phyloP scores from a whole-genome alignment of 2,113 vertebrate genomes.

The Gorsachius goisagi region DNA sequence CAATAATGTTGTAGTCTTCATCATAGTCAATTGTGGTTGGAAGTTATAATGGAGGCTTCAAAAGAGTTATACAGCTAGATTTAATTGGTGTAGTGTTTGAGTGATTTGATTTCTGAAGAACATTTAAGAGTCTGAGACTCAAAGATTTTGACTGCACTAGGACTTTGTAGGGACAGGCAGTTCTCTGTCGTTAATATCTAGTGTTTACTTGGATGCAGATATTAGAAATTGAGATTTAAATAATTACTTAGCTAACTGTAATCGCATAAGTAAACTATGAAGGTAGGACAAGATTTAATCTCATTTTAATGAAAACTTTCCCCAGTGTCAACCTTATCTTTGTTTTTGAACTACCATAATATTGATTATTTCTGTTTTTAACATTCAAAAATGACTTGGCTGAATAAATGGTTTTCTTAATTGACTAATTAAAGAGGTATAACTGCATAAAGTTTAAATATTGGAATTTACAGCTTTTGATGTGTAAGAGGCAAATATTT shows the following conservation, averaged over 20 bases:
- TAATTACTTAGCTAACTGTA: neutral
- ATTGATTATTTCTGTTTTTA: neutral
- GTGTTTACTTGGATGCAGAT: neutral
- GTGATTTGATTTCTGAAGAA: neutral
- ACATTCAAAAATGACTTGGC: neutral
- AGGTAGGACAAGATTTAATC: neutral
- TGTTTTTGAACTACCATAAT: neutral
- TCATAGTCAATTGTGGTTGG: neutral
- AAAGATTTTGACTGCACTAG: neutral
- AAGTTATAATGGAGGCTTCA: neutral
- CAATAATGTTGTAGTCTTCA: neutral
- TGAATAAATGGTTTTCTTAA: neutral
- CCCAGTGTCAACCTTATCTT: neutral
- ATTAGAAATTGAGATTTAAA: neutral
- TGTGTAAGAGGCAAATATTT: neutral
- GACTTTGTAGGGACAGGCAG: neutral
- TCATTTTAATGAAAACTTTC: neutral
- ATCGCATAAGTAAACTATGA: neutral
- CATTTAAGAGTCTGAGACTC: rapidly evolving
- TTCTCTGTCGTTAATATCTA: neutral
- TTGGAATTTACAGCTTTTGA: neutral
- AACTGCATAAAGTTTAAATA: neutral
- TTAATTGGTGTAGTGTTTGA: neutral
- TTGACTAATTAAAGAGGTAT: neutral
- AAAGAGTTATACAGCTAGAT: neutral